Conservation (phyloP, 2,888 invertebrate species). For the Luperina nickerlii region DNA sequence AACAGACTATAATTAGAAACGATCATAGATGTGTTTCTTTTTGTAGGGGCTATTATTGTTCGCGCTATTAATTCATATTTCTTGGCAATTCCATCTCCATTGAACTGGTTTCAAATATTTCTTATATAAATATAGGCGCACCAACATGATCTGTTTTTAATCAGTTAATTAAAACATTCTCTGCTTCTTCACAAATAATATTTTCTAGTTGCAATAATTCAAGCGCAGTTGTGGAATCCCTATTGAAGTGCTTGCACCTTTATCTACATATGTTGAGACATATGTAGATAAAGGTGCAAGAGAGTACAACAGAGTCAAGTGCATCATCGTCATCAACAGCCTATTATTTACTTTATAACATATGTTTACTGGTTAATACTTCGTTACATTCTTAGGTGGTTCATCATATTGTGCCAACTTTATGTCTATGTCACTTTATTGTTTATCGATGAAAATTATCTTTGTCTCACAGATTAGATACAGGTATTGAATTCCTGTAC, state of each 20-base stretch:
- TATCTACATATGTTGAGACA: too few relatives aligned
- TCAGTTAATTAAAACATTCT: neutral
- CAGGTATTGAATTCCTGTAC: conserved; percentile 39
- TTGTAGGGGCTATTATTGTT: conserved; percentile 2
- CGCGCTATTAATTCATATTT: neutral
- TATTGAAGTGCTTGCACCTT: neutral
- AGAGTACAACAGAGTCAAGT: neutral
- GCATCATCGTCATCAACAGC: neutral
- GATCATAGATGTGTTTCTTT: neutral
- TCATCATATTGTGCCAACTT: neutral
- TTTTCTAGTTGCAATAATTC: neutral
- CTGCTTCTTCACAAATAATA: neutral
- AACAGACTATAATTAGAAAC: conserved; percentile 28
- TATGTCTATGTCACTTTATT: conserved; percentile 19
- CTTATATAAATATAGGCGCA: neutral
- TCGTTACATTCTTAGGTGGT: neutral
- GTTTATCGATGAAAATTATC: conserved; percentile 39
- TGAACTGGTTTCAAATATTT: neutral
- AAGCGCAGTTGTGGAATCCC: neutral
- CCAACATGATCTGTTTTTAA: too few relatives aligned
- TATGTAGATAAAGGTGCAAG: too few relatives aligned
- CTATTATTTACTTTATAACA: neutral
- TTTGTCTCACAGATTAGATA: conserved; percentile 49
- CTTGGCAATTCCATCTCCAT: neutral
- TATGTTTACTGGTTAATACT: neutral